Conservation (phyloP, 2,797 vertebrate species). For the Labroides dimidiatus region DNA sequence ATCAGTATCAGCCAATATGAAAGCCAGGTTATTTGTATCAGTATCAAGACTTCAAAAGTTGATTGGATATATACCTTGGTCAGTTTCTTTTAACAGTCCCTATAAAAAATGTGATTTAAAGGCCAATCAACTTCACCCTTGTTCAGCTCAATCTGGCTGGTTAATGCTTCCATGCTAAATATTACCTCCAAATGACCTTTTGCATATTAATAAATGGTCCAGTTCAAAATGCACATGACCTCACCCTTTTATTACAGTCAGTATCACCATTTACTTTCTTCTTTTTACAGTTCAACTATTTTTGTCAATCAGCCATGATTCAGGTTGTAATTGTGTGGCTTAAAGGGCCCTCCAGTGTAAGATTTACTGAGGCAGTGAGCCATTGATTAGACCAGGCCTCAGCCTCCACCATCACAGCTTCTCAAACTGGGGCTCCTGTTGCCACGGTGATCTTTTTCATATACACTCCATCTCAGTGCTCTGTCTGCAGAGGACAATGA, state of each 20-base stretch:
- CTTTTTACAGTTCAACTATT: conserved; percentile 19
- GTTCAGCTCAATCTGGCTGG: neutral
- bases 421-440: conserved; percentile 77
- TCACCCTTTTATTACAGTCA: conserved; percentile 4
- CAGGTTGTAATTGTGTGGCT: conserved; percentile 37
- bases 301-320: conserved; percentile 32
- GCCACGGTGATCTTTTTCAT: conserved; percentile 80
- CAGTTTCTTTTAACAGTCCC: too few relatives aligned
- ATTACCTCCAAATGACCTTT: conserved; percentile 31
- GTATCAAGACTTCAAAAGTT: too few relatives aligned
- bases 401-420: conserved; percentile 59
- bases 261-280: neutral
- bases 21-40: too few relatives aligned
- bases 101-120: too few relatives aligned
- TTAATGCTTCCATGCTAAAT: neutral
- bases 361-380: conserved; percentile 51
- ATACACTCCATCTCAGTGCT: conserved; percentile 71
- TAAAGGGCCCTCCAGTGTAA: conserved; percentile 36
- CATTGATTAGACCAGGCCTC: conserved; percentile 65
- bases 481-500: conserved; percentile 70
- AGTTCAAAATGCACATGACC: conserved; percentile 65
- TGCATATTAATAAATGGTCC: conserved; percentile 12
- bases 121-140: too few relatives aligned
- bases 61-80: too few relatives aligned
- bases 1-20: too few relatives aligned